Base-by-base conservation (phyloP, 2,888 invertebrate species). In the Anthophora plumipes region DNA sequence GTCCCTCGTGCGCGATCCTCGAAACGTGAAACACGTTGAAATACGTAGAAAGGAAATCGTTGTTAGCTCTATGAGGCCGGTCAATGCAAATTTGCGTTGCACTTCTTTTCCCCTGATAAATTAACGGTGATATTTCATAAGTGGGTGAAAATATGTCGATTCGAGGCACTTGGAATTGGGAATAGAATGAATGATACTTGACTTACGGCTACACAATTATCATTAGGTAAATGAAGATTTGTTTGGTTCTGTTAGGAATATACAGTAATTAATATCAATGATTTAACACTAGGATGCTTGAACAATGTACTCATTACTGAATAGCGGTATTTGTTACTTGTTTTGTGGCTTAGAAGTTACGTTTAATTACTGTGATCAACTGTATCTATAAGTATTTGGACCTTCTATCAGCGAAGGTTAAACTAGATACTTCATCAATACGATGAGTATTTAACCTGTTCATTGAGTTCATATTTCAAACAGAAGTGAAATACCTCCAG, bases 61-160 rank as follows among this genome's bases (percentile, higher is more conserved):
- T 70, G 61, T 70, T 69, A 50, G 22, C 63, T 61, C 54, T 31
- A 39, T 39, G 39, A 50, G 31, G 14, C 25, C 17, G 12, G 12
- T 25, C 41, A 77, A 52, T 64, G 76, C 76, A 66, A 72, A 77
- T 71, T 77, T 77, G 39, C 72, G 25, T 25, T 66, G 72, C 64
- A 72, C 72, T 60, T 52, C 60, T 77, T 77, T 31, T 20, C 41
- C 8, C 5, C 54, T 20, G 69, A 20, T 48, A 76, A 55, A 76
- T 63, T 41, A 41, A 31, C 75, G 22, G 41, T 22, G 43, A 72
- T 57, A 37, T 59, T 59, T 54, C 17, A 31, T 12, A 25, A 31
- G 22, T 17, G 20, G 52, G 52, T 54, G 39, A 22, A 55, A 43
- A 50, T 43, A 37, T 43, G 52, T 60, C 37, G 59, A 25, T 37